Conservation (phyloP, 2,888 invertebrate species). For the Bombylius discolor region DNA sequence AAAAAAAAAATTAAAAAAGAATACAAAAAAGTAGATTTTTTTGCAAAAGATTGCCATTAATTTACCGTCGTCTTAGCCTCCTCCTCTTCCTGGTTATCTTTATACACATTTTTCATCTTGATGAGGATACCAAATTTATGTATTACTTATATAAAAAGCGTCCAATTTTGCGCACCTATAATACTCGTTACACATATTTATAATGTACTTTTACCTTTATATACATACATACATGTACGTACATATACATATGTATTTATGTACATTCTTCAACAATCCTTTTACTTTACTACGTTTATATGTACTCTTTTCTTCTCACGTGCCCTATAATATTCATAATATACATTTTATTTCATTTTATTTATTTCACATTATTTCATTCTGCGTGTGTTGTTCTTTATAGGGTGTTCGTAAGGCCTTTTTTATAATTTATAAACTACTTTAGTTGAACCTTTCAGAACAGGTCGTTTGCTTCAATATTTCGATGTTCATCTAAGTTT, state of each 20-base stretch:
- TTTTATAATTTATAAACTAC: constrained; percentile 19
- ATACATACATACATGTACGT: no score
- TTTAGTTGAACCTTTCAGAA: constrained; percentile 3
- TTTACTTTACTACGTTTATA: no score
- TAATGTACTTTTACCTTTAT: no score
- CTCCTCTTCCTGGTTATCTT: constrained; percentile 4
- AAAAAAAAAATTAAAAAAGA: background rate
- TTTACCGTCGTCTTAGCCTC: background rate
- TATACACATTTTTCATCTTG: constrained; percentile 6
- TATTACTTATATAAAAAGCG: background rate
- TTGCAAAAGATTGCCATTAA: background rate
- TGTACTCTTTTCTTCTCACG: background rate
- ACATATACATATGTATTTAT: no score
- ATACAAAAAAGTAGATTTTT: background rate
- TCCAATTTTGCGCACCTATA: background rate
- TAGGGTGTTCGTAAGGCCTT: constrained; percentile 17
- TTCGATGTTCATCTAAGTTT: constrained; percentile 1
- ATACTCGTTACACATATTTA: no score
- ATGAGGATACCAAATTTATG: constrained; percentile 7
- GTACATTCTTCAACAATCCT: no score
- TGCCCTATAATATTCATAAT: background rate
- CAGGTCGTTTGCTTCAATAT: constrained; percentile 3
- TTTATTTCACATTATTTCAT: background rate
- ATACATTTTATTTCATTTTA: background rate
- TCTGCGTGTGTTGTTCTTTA: constrained; percentile 15